phyloP scores from a whole-genome alignment of 2,113 vertebrate species.

The Chaenogobius annularis region DNA sequence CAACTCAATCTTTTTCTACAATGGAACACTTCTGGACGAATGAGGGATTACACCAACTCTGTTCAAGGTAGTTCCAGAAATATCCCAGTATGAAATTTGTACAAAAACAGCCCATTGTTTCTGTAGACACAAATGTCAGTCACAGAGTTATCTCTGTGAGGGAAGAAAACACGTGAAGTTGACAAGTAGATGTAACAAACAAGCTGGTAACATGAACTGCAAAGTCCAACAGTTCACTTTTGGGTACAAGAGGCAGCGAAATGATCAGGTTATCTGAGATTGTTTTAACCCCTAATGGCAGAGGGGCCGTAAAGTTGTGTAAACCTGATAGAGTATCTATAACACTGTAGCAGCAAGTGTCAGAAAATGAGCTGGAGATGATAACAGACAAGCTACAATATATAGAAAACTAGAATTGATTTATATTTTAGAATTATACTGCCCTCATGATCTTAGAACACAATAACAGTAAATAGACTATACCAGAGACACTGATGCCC shows the following conservation, averaged over 20 bases:
- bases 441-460: too few species aligned
- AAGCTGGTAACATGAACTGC: conserved; percentile 22
- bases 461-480: too few species aligned
- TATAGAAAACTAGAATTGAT: background rate
- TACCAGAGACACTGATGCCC: too few species aligned
- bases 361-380: background rate
- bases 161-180: conserved; percentile 17
- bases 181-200: conserved; percentile 33
- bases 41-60: too few species aligned
- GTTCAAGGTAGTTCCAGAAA: background rate
- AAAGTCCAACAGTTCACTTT: conserved; percentile 60
- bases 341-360: background rate
- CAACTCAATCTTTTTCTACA: too few species aligned
- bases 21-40: too few species aligned
- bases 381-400: background rate
- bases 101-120: conserved; percentile 3
- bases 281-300: conserved; percentile 27
- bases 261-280: conserved; percentile 34
- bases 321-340: conserved; percentile 40
- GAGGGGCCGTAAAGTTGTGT: conserved; percentile 26
- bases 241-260: conserved; percentile 7
- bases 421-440: too few species aligned
- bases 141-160: background rate
- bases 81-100: background rate
- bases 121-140: conserved; percentile 5